Evolutionary conservation across 2,888 invertebrate genomes (phyloP), one percentile per base, ranked within the genome.

Genomic region (Caprella mutica): DNA sequence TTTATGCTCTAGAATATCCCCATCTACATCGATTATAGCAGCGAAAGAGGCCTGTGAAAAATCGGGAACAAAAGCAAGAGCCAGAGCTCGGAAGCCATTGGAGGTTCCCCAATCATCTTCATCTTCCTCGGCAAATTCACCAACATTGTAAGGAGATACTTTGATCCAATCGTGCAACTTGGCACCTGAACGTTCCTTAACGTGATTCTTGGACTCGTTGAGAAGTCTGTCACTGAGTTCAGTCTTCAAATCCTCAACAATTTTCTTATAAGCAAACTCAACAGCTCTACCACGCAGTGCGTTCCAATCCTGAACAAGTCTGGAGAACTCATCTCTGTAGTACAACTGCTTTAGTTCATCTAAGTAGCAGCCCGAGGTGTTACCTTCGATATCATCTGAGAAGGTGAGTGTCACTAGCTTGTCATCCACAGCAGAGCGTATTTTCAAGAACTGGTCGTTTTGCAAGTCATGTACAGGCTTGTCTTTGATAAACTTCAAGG

Each of bases 261-360:
- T 85, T 70, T 86, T 84, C 23, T 80, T 85, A 51, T 96, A 77
- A 0, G 96, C 93, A 61, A 88, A 76, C 68, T 89, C 86, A 0
- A 97, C 85, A 55, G 92, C 89, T 68, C 89, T 85, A 1, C 83
- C 82, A 39, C 98, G 78, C 51, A 94, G 71, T 1, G 83, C 81
- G 74, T 98, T 98, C 98, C 98, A 98, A 67, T 92, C 91, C 71
- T 93, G 86, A 0, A 91, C 91, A 65, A 84, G 84, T 67, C 87
- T 87, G 67, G 91, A 91, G 73, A 92, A 96, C 72, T 94, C 94
- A 74, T 96, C 96, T 74, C 84, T 81, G 67, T 85, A 83, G 70
- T 86, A 90, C 2, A 89, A 75, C 67, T 87, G 85, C 69, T 91
- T 88, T 43, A 88, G 82, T 74, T 96, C 94, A 61, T 93, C 90